Evolutionary conservation across 2,113 vertebrate genomes (phyloP).

Genomic region (Vicugna pacos): DNA sequence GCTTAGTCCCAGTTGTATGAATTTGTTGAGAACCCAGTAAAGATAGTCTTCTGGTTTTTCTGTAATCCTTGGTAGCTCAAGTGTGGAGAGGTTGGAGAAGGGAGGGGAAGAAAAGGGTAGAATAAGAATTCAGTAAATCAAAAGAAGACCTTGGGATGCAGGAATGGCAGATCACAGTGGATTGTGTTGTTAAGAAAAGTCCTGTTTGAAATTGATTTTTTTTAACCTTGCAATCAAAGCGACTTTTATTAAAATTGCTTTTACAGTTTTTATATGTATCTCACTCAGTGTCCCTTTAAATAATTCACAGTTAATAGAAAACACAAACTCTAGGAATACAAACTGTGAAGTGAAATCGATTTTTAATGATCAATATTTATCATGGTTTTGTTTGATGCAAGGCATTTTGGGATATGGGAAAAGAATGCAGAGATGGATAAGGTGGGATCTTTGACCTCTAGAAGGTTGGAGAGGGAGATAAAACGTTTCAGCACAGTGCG

Average conservation of each 20-base stretch:
- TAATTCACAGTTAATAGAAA: too few relatives aligned
- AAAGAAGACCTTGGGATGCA: neutral
- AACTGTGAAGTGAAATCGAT: too few relatives aligned
- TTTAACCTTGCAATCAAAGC: too few relatives aligned
- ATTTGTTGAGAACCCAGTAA: neutral
- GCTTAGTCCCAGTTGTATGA: neutral
- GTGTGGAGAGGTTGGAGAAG: neutral
- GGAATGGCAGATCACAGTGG: neutral
- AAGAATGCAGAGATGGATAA: neutral
- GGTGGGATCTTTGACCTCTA: neutral
- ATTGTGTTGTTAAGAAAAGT: conserved; percentile 36
- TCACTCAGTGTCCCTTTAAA: too few relatives aligned
- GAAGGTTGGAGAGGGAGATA: neutral
- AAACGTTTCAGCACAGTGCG: neutral
- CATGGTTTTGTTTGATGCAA: conserved; percentile 26
- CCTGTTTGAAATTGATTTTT: conserved; percentile 53
- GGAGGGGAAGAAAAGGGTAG: neutral
- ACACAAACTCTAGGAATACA: too few relatives aligned
- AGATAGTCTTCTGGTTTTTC: conserved; percentile 46
- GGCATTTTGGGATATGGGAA: neutral
- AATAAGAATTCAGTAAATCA: neutral
- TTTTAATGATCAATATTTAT: neutral
- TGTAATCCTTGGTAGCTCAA: neutral
- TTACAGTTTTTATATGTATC: too few relatives aligned
- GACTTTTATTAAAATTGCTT: too few relatives aligned